Percentiles rank a stretch among this genome's conserved stretches.
Evolutionary conservation across 1,140 invertebrate genomes (phyloP).

Genomic region (Drosophila kanapiae): DNA sequence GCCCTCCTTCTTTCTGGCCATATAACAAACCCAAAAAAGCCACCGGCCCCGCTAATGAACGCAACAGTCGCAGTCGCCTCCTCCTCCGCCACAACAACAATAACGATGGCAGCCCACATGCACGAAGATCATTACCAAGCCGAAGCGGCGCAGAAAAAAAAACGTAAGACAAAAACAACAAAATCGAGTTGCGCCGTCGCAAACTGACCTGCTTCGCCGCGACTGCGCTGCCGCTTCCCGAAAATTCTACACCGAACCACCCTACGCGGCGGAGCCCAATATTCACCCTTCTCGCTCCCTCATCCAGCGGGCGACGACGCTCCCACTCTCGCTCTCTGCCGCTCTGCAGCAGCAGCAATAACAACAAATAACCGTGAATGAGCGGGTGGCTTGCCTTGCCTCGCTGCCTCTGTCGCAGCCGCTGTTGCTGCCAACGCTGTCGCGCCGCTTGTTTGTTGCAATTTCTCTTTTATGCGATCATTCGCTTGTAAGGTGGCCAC

Average conservation of each 20-base stretch:
- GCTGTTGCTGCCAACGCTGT: constrained; percentile 41
- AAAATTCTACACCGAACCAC: constrained; percentile 76
- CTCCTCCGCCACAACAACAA: constrained; percentile 43
- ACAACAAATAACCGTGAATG: constrained; percentile 66
- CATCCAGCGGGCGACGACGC: constrained; percentile 18
- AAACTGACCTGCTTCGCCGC: constrained; percentile 77
- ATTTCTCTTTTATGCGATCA: constrained; percentile 82
- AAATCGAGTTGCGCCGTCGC: constrained; percentile 77
- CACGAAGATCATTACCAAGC: constrained; percentile 82
- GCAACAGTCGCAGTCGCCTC: constrained; percentile 73
- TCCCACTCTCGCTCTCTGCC: constrained; percentile 65
- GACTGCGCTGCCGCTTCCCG: constrained; percentile 54
- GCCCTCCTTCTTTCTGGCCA: constrained; percentile 68
- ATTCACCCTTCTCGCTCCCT: constrained; percentile 5
- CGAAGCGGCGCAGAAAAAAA: constrained; percentile 47
- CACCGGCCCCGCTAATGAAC: constrained; percentile 78
- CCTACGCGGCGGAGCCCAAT: constrained; percentile 52
- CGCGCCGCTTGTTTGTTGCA: constrained; percentile 70
- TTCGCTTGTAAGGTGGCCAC: constrained; percentile 77
- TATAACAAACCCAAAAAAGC: constrained; percentile 68
- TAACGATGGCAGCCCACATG: constrained; percentile 71
- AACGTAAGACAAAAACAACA: constrained; percentile 42
- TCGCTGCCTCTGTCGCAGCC: constrained; percentile 33
- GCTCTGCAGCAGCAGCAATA: constrained; percentile 31
- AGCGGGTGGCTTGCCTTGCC: constrained; percentile 76